These are phyloP conservation scores for Laupala kohalensis DNA, from an alignment of 1,140 invertebrate species.

Conservation along the genomic window DNA sequence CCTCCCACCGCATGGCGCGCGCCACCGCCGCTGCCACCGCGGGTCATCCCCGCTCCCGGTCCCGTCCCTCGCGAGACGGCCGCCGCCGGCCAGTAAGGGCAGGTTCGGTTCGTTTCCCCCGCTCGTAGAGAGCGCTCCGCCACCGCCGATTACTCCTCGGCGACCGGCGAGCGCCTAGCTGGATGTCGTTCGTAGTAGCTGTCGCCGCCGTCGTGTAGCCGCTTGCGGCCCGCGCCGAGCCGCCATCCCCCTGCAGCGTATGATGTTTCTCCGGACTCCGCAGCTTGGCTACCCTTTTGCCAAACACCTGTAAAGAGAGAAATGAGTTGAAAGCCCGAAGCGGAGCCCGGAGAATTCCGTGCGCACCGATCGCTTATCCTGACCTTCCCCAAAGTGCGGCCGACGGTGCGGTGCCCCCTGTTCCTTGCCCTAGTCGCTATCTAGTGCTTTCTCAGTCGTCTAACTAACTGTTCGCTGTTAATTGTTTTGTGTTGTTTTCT, in stretches of 20 bases:
- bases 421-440: background rate
- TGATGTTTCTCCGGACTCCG: background rate
- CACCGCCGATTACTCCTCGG: background rate
- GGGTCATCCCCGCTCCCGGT: background rate
- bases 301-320: background rate
- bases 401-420: background rate
- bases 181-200: background rate
- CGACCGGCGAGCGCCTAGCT: background rate
- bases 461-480: background rate
- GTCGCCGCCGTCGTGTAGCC: background rate
- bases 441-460: background rate
- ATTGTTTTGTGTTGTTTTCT: background rate
- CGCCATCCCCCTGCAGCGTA: background rate
- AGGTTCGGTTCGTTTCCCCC: background rate
- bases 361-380: too few species aligned
- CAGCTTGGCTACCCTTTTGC: background rate
- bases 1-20: too few species aligned
- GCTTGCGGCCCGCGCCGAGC: background rate
- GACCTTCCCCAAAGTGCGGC: too few species aligned
- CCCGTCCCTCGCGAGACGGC: background rate
- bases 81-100: background rate
- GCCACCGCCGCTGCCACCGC: too few species aligned
- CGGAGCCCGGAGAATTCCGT: too few species aligned
- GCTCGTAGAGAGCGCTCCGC: background rate
- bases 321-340: background rate